Base-by-base conservation (phyloP, 2,113 vertebrate genomes). In the Gila orcuttii region DNA sequence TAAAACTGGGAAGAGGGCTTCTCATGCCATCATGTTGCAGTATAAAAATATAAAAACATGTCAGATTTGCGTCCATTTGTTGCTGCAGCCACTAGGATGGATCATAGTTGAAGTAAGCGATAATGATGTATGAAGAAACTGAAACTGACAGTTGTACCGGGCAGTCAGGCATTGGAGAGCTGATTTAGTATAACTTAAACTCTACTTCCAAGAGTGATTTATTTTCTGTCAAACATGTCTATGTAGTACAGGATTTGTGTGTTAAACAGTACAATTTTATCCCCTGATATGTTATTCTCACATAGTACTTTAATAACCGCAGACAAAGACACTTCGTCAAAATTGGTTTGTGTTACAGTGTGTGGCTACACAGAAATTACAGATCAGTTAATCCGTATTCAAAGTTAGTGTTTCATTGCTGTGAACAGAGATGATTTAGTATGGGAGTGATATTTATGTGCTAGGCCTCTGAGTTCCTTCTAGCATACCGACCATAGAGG, bases 401-500 rank as follows among this genome's bases (percentile, higher is more conserved):
- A 52, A 69, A 79, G 52, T 19, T 33, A 25, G 9, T 76, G 80
- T 68, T 80, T 9, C 2, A 83, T 11, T 50, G 79, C 52, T 52
- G 17, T 23, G 59, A 64, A 76, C 52, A 78, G 31, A 85, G 12
- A n/a, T 86, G 23, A 55, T 80, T 86, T 82, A 33, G 31, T 86
- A 52, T 33, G 9, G 3, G 28, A 36, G 73, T 55, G 64, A 86
- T 25, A 66, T 79, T 75, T 76, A 42, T 25, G 78, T 75, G 21
- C 59, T 33, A 80, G 84, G 66, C 36, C 66, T 73, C 85, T 33
- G 59, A 88, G 85, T 79, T 90, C 79, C 87, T 90, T 74, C 88
- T 71, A 76, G 87, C 88, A 79, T 74, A 47, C 75, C 90, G 76
- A 83, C 47, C 86, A 77, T 88, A 87, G 84, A 86, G 66, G 86